Evolutionary conservation across 2,113 vertebrate species (phyloP).

Genomic region (Brachyhypopomus gauderio): DNA sequence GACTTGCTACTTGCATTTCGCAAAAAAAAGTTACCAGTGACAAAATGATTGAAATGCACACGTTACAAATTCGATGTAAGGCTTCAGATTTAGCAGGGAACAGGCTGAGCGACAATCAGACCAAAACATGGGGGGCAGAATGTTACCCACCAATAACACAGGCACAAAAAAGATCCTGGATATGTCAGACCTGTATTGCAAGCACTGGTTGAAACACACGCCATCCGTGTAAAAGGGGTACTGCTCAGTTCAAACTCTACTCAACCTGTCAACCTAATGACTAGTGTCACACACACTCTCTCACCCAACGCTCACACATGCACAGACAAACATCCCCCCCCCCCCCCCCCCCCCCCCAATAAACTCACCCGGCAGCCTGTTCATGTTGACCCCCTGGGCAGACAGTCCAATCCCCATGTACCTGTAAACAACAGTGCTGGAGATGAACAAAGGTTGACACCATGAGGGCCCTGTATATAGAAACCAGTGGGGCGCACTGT

Average conservation of each 20-base stretch:
- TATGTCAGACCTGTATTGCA: no score
- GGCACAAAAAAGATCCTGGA: no score
- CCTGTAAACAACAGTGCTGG: constrained; percentile 75
- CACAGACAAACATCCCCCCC: constrained; percentile 2
- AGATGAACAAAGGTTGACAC: constrained; percentile 41
- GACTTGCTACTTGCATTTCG: no score
- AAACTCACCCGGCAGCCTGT: constrained; percentile 97
- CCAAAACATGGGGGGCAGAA: no score
- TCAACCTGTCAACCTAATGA: constrained; percentile 19
- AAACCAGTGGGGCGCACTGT: no score
- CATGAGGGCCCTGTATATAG: not conserved
- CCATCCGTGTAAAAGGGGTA: not conserved
- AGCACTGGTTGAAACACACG: no score
- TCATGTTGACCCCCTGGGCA: constrained; percentile 99
- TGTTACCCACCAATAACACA: no score
- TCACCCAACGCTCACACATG: not conserved
- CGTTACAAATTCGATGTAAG: no score
- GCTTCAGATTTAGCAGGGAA: no score
- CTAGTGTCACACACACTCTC: not conserved
- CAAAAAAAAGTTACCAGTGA: no score
- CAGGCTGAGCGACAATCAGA: no score
- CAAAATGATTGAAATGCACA: no score
- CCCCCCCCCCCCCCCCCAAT: not conserved
- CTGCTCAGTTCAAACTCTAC: not conserved
- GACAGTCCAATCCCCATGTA: constrained; percentile 99